Evolutionary conservation across 2,113 vertebrate species (phyloP).

Genomic region (Todiramphus chloris): DNA sequence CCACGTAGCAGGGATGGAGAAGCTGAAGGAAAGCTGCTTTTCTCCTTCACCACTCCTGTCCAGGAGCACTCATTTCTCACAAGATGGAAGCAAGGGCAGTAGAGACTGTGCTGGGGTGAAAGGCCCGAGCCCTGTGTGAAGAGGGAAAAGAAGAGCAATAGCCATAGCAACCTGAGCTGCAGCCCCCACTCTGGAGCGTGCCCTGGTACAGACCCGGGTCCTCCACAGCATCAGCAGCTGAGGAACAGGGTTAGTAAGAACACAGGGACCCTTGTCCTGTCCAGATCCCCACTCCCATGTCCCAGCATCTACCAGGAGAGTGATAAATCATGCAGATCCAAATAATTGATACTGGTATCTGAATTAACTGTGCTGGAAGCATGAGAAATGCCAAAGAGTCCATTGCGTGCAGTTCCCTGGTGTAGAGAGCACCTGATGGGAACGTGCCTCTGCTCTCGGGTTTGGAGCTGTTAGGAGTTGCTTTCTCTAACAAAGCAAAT

Average conservation of each 20-base stretch:
- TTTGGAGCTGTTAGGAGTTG: not conserved
- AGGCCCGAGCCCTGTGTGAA: not conserved
- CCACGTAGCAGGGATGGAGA: not conserved
- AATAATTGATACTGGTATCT: not conserved
- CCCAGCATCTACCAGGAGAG: not conserved
- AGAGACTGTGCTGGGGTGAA: fast-evolving
- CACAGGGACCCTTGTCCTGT: not conserved
- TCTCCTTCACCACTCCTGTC: not conserved
- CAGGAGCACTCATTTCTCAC: not conserved
- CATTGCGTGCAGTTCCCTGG: not conserved
- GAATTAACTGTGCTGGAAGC: not conserved
- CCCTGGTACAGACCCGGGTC: not conserved
- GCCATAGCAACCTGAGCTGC: fast-evolving
- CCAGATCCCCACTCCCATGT: fast-evolving
- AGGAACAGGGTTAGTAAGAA: fast-evolving
- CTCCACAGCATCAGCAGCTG: fast-evolving
- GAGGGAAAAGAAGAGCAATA: not conserved
- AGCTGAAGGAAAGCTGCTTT: not conserved
- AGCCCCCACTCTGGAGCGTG: not conserved
- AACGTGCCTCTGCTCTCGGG: not conserved
- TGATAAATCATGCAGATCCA: not conserved
- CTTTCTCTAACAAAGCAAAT: constrained; percentile 24
- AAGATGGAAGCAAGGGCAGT: not conserved
- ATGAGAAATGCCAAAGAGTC: not conserved
- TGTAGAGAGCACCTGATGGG: not conserved